Conservation (phyloP, 2,888 invertebrate species). For the Calliopum simillimum region DNA sequence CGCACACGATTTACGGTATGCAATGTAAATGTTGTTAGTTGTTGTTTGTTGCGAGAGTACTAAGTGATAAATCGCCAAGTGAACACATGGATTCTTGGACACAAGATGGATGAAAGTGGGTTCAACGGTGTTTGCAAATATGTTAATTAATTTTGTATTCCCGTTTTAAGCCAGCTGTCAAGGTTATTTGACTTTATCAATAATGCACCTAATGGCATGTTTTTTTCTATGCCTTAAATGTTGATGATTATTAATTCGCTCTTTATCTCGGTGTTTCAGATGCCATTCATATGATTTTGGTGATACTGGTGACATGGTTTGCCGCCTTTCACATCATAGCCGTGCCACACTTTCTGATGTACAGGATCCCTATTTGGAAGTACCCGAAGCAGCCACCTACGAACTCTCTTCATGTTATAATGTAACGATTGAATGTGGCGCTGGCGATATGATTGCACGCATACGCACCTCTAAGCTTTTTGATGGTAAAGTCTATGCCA, state of each 20-base stretch:
- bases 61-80: not conserved
- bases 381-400: slow-evolving; percentile 90
- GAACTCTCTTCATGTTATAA: slow-evolving; percentile 94
- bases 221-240: too few species aligned
- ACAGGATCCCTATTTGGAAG: slow-evolving; percentile 89
- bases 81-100: not conserved
- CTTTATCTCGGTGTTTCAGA: slow-evolving; percentile 63
- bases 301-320: slow-evolving; percentile 92
- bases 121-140: not conserved
- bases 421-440: slow-evolving; percentile 90
- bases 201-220: too few species aligned
- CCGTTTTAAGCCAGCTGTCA: not conserved
- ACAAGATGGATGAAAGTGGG: not conserved
- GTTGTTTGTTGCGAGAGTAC: not conserved
- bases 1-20: slow-evolving; percentile 12
- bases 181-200: too few species aligned
- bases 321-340: slow-evolving; percentile 90
- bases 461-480: slow-evolving; percentile 92
- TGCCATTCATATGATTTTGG: slow-evolving; percentile 95
- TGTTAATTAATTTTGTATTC: slow-evolving; percentile 17
- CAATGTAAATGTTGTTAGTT: not conserved
- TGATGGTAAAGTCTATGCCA: slow-evolving; percentile 94
- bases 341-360: slow-evolving; percentile 88
- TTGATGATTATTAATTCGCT: not conserved
- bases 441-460: slow-evolving; percentile 91